phyloP scores from a whole-genome alignment of 2,888 invertebrate genomes.

The Azorinus chamasolen region DNA sequence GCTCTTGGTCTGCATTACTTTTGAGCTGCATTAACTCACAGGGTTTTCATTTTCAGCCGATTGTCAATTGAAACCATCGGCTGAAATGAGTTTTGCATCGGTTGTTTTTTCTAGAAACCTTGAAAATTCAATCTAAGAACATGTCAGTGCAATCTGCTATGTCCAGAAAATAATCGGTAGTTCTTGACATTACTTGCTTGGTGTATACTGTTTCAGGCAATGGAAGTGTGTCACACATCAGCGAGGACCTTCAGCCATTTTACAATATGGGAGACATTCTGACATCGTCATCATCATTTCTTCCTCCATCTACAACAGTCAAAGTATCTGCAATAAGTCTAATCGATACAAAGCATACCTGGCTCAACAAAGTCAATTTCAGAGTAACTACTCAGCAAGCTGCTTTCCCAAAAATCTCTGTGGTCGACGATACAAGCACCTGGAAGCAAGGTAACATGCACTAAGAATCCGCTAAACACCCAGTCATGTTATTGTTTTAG shows the following conservation, averaged over 20 bases:
- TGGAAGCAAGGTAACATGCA: slow-evolving; percentile 63
- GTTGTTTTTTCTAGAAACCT: too few species aligned
- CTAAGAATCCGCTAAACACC: too few species aligned
- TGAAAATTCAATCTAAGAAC: too few species aligned
- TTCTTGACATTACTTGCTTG: too few species aligned
- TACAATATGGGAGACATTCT: slow-evolving; percentile 8
- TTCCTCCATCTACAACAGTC: not conserved
- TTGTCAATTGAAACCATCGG: too few species aligned
- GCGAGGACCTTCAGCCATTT: slow-evolving; percentile 8
- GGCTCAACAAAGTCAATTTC: slow-evolving; percentile 38
- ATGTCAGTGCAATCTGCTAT: too few species aligned
- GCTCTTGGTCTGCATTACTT: too few species aligned
- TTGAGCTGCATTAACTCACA: too few species aligned
- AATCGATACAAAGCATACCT: slow-evolving; percentile 24
- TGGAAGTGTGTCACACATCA: not conserved
- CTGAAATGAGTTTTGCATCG: too few species aligned
- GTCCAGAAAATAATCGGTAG: too few species aligned
- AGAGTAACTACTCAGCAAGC: slow-evolving; percentile 37
- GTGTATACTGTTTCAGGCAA: not conserved
- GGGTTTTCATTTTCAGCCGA: too few species aligned
- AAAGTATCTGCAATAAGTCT: slow-evolving; percentile 33
- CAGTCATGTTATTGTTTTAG: too few species aligned
- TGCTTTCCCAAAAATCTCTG: slow-evolving; percentile 57
- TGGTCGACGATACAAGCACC: slow-evolving; percentile 65
- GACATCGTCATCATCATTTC: slow-evolving; percentile 1